These are phyloP conservation scores for Gnathonemus longibarbis DNA, from an alignment of 2,113 vertebrate species.

Conservation along the genomic window DNA sequence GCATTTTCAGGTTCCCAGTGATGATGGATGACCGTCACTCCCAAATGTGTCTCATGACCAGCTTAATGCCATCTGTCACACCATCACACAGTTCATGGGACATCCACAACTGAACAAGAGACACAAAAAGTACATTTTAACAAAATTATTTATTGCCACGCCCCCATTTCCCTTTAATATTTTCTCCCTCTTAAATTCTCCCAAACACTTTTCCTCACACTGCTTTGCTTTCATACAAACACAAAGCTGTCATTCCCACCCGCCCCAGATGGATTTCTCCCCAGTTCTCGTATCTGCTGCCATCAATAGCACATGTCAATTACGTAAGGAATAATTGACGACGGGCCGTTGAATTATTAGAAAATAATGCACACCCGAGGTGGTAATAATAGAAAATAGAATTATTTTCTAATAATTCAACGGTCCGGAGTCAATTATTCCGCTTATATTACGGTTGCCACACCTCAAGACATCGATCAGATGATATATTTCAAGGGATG, in stretches of 20 bases:
- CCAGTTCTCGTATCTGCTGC: neutral
- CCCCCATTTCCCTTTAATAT: neutral
- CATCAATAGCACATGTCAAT: neutral
- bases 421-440: no score
- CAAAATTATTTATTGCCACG: neutral
- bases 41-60: neutral
- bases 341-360: no score
- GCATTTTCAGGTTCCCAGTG: neutral
- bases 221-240: neutral
- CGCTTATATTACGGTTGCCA: no score
- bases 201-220: neutral
- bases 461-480: no score
- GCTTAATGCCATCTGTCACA: neutral
- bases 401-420: no score
- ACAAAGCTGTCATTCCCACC: neutral
- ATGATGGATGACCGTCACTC: neutral
- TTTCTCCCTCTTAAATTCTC: neutral
- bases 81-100: neutral
- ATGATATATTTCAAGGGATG: no score
- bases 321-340: no score
- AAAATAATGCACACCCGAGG: no score
- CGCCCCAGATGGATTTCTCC: neutral
- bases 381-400: no score
- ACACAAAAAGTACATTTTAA: neutral
- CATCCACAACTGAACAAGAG: neutral